A percentile compares a stretch with the other conserved stretches of the same genome.
These are phyloP conservation scores for Spea hammondii DNA, from an alignment of 2,797 vertebrate species.

Conservation along the genomic window DNA sequence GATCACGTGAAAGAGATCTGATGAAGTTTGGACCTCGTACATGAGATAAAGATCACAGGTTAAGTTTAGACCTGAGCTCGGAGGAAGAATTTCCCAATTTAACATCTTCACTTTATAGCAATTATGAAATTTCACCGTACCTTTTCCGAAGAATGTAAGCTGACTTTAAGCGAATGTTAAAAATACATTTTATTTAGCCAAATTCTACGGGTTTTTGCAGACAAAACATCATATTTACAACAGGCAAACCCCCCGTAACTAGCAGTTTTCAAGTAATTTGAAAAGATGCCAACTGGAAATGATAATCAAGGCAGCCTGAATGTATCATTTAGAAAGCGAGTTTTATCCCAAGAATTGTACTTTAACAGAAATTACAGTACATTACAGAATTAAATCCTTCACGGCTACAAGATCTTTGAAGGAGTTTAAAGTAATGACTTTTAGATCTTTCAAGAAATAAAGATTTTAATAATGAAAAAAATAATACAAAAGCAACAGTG, in stretches of 20 bases:
- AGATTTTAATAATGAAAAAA: background rate
- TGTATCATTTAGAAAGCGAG: conserved; percentile 12
- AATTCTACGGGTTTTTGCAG: background rate
- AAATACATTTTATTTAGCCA: too few relatives aligned
- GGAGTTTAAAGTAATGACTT: conserved; percentile 8
- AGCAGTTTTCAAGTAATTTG: background rate
- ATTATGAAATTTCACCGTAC: too few relatives aligned
- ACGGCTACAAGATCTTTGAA: conserved; percentile 6
- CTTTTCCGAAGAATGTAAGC: background rate
- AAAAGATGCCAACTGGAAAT: conserved; percentile 4
- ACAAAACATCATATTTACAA: background rate
- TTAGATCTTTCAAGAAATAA: conserved; percentile 6
- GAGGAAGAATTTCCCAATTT: too few relatives aligned
- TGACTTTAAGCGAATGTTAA: background rate
- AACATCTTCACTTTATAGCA: too few relatives aligned
- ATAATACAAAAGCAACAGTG: background rate
- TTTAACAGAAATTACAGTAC: conserved; percentile 22
- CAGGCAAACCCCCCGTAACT: background rate
- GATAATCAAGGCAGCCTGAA: conserved; percentile 9
- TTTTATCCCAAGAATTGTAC: conserved; percentile 3
- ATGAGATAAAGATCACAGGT: too few relatives aligned
- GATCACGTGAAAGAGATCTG: too few relatives aligned
- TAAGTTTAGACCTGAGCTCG: too few relatives aligned
- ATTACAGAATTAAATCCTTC: conserved; percentile 12
- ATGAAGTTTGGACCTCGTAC: too few relatives aligned